Evolutionary conservation across 2,113 vertebrate genomes (phyloP), one percentile per base, ranked within the genome.

Genomic region (Ramphastos sulfuratus): DNA sequence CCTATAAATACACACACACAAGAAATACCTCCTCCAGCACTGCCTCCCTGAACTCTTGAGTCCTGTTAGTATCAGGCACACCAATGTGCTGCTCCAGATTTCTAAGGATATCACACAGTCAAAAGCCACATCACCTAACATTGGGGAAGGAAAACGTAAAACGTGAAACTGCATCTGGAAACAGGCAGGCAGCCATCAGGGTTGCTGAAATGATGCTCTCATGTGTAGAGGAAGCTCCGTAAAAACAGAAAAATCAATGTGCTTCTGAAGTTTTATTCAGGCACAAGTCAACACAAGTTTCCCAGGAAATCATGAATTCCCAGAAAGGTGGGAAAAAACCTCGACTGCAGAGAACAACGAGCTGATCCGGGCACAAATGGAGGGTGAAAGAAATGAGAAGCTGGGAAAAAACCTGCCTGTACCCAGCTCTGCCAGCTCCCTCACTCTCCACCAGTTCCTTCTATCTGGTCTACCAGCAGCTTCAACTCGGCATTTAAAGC

Each of bases 221-320:
- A 3, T 12, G 27, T 10, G 12, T 5, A 71, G 19, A 74, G 33
- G 86, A 77, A 93, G 15, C 21, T 21, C 56, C 4, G 6, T 52
- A 65, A 87, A 89, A 90, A 5, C 27, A 66, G 37, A 85, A 90
- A 88, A 90, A 88, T 12, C 69, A 54, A 81, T 65, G 25, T 0
- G 0, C 86, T 90, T 78, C 79, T 83, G 64, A 94, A n/a, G 74
- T 80, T 90, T 87, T 92, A 61, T 78, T 85, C 48, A 74, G 46
- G 72, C 61, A 85, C 37, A 67, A 76, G 92, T 90, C 80, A 94
- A 70, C 31, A 48, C 7, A 92, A 96, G 65, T 78, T 92, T 88
- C 72, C 76, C 73, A 78, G 52, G 65, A 95, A 96, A 92, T 27
- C 1, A 12, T 4, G 15, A 81, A 85, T 78, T 90, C 54, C 44